Conservation (phyloP, 2,113 vertebrate species). For the Myotis yumanensis region DNA sequence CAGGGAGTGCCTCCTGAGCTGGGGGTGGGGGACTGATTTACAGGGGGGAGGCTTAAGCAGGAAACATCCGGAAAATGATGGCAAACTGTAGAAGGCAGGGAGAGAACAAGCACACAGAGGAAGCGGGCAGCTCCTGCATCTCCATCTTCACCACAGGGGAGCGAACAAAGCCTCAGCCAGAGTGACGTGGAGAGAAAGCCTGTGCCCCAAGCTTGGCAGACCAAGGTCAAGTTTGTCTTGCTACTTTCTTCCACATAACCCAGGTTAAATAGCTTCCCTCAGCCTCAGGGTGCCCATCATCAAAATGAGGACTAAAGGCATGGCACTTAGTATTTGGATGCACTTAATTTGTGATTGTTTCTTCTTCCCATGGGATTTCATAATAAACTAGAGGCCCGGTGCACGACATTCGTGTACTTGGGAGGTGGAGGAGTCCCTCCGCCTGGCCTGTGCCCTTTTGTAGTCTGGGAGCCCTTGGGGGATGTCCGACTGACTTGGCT, state of each 20-base stretch:
- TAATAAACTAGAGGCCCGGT: not conserved
- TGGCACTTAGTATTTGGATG: not conserved
- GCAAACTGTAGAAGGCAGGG: not conserved
- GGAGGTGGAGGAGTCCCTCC: too few relatives aligned
- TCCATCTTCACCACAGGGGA: not conserved
- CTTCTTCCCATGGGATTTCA: not conserved
- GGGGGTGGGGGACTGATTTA: not conserved
- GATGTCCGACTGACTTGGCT: too few relatives aligned
- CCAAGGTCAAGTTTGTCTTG: not conserved
- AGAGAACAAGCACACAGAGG: not conserved
- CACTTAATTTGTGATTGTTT: not conserved
- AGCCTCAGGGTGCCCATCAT: not conserved
- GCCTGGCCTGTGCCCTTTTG: too few relatives aligned
- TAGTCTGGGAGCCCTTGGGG: too few relatives aligned
- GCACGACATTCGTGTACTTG: fast-evolving
- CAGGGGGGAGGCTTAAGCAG: not conserved
- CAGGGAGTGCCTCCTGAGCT: not conserved
- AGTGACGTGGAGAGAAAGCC: not conserved
- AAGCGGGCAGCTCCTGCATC: not conserved
- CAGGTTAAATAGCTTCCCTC: not conserved
- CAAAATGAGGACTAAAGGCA: not conserved
- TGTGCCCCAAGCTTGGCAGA: not conserved
- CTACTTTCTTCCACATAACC: fast-evolving
- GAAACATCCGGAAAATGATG: not conserved
- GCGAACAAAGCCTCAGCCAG: fast-evolving